Conservation (phyloP, 2,797 vertebrate species). For the Onychomys leucogaster region DNA sequence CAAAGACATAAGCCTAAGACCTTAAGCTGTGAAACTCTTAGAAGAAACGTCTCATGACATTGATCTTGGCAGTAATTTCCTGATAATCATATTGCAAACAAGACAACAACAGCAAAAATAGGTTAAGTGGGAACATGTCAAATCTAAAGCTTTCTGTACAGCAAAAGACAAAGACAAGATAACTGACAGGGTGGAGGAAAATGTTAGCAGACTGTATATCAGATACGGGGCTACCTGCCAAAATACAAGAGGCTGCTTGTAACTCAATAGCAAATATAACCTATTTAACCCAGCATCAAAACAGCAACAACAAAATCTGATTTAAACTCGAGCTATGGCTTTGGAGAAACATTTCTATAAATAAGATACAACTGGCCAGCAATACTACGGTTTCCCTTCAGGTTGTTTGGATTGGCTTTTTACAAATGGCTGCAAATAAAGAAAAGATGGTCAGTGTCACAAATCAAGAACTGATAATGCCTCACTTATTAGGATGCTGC, state of each 20-base stretch:
- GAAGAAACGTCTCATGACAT: neutral
- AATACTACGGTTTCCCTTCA: neutral
- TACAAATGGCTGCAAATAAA: neutral
- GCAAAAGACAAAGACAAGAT: neutral
- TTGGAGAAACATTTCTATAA: neutral
- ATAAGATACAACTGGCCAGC: neutral
- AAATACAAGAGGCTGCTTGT: neutral
- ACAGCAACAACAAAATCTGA: neutral
- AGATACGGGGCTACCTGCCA: neutral
- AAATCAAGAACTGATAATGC: neutral
- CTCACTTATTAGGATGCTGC: neutral
- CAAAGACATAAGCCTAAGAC: neutral
- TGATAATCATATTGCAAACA: neutral
- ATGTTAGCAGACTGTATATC: neutral
- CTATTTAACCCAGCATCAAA: neutral
- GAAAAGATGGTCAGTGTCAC: neutral
- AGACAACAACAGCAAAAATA: neutral
- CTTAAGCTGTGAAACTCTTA: neutral
- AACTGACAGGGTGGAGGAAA: neutral
- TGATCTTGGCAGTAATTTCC: neutral
- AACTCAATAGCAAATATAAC: neutral
- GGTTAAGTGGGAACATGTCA: neutral
- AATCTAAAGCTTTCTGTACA: neutral
- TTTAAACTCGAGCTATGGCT: neutral
- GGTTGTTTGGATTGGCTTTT: neutral